Evolutionary conservation across 2,113 vertebrate genomes (phyloP), one percentile per base, ranked within the genome.

Genomic region (Brachyhypopomus gauderio): DNA sequence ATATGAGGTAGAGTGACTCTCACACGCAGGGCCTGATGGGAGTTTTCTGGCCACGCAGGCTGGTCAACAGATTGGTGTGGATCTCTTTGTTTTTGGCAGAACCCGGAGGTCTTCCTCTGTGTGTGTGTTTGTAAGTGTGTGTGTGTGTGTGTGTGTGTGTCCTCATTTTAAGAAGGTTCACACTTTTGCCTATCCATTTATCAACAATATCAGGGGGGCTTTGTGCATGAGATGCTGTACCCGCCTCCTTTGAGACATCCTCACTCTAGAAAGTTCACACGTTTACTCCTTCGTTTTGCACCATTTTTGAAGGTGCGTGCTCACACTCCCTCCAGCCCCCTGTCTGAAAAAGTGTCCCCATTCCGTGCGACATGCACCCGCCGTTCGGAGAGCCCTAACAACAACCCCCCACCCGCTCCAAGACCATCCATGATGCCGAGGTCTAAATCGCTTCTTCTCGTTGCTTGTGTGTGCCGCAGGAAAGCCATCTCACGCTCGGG

Each of bases 401-500:
- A n/a, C n/a, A n/a, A n/a, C n/a, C n/a, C n/a, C n/a, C n/a, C 9
- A 41, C 41, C 41, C 41, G 1, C 9, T 3, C 25, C 36, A 52
- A 0, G 36, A 60, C 19, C 8, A 30, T 23, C 20, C 83, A 45
- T 58, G 59, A 30, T 81, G 55, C 66, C 38, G 52, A 3, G 52
- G 45, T 41, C 22, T 82, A 52, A 52, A 52, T 36, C 59, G 12
- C 76, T 71, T 23, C 27, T 72, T 12, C 60, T 77, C 63, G 27
- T 52, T 64, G 52, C 64, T 52, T 84, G 27, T 78, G 66, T 85
- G 73, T 60, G 76, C 6, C 70, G 9, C 89, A 99, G 98, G 95
- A 99, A 99, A 90, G 97, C 97, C n/a, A 98, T 99, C 91, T 98
- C 96, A 66, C 95, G 98, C 72, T 96, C 98, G 27, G 98, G 98